Evolutionary conservation across 1,140 invertebrate genomes (phyloP).

Genomic region (Drosophila nasuta): DNA sequence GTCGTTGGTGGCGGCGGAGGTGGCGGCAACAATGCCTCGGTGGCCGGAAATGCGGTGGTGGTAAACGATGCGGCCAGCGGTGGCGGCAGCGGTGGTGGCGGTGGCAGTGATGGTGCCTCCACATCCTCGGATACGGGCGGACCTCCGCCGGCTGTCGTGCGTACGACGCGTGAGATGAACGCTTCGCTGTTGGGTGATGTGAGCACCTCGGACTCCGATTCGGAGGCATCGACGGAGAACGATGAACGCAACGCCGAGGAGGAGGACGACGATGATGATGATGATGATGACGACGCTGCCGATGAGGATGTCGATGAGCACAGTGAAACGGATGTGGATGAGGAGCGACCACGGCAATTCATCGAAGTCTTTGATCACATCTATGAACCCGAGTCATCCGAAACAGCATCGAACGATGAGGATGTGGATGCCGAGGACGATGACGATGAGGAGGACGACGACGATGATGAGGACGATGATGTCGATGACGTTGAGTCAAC

Average conservation of each 20-base stretch:
- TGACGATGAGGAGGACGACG: slow-evolving; percentile 69
- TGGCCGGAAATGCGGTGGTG: slow-evolving; percentile 13
- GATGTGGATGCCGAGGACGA: slow-evolving; percentile 78
- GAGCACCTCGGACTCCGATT: slow-evolving; percentile 76
- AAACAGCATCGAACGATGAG: slow-evolving; percentile 83
- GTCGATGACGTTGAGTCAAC: slow-evolving; percentile 58
- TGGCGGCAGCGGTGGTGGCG: slow-evolving; percentile 9
- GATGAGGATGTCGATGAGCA: slow-evolving; percentile 90
- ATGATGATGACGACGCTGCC: slow-evolving; percentile 85
- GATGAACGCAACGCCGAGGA: slow-evolving; percentile 84
- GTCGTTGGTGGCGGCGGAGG: slow-evolving; percentile 2
- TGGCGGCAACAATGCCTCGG: background rate
- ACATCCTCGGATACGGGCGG: slow-evolving; percentile 58
- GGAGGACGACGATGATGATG: slow-evolving; percentile 81
- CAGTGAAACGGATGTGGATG: slow-evolving; percentile 86
- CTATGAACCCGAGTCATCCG: slow-evolving; percentile 86
- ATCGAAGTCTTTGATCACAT: slow-evolving; percentile 85
- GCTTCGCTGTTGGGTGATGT: slow-evolving; percentile 66
- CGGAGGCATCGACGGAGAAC: slow-evolving; percentile 85
- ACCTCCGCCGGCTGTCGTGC: background rate
- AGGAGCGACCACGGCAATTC: slow-evolving; percentile 79
- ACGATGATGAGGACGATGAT: slow-evolving; percentile 62
- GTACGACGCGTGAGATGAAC: slow-evolving; percentile 48
- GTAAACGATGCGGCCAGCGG: background rate
- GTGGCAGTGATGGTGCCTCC: slow-evolving; percentile 86